Base-by-base conservation (phyloP, 2,113 vertebrate genomes). In the Perccottus glenii region DNA sequence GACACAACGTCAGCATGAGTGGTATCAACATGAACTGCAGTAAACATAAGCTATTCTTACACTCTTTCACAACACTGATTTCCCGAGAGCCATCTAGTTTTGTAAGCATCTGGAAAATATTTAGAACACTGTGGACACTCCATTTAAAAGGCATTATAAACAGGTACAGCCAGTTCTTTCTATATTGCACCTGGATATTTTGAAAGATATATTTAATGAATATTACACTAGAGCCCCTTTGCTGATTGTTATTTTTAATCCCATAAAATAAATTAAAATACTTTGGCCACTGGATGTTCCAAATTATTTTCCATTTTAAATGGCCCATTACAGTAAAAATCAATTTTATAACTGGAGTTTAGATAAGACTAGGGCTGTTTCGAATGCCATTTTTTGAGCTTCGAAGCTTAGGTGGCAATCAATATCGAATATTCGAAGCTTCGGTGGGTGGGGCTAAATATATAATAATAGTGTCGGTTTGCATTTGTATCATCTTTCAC, bases 11-110 rank as follows among this genome's bases (percentile, higher is more conserved):
- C 70, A 81, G 44, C 36, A 58, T 64, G 44, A 35, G 63, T 3
- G 12, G 43, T 50, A 67, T 74, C 11, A 84, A 82, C 73, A 70
- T 33, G 50, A 16, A 56, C 60, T 47, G 43, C 64, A 19, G 45
- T 77, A 67, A 80, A 85, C 79, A 85, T 46, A 56, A 38, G 65
- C 80, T 90, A 89, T 91, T 87, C 81, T 88, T 91, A 83, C 76
- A 78, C 71, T 78, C 67, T 88, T 78, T 70, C 87, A 77, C 76
- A 82, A 86, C 52, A 2, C 14, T 43, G 42, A 40, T 14, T 32
- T 14, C 72, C 70, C 56, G 70, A 65, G 61, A 15, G 47, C 36
- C 10, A 44, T 9, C 12, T n/a, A 62, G 27, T 50, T 46, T 27
- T 42, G 27, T 15, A 35, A 73, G 14, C 2, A 35, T 0, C 5